Conservation (phyloP, 2,888 invertebrate genomes). For the Trachelus troglodyta region DNA sequence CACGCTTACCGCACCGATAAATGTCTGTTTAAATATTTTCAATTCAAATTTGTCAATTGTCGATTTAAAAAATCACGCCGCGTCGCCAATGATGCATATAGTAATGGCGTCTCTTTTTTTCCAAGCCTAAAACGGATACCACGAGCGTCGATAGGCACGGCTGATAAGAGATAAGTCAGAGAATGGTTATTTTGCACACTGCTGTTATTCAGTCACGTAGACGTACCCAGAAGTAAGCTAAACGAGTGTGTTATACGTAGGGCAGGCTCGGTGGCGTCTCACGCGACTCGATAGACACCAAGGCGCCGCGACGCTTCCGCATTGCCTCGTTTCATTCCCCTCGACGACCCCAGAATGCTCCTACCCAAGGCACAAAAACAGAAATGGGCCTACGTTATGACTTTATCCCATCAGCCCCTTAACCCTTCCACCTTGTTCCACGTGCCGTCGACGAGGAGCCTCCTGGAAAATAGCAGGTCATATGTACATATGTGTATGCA, state of each 20-base stretch:
- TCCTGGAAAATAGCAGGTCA: not conserved
- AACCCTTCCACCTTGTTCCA: not conserved
- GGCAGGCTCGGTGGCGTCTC: slow-evolving; percentile 40
- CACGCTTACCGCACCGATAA: too few species aligned
- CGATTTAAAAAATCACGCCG: not conserved
- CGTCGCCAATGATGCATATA: not conserved
- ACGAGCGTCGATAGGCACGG: not conserved
- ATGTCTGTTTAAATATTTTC: too few species aligned
- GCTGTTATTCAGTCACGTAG: not conserved
- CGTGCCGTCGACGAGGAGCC: not conserved
- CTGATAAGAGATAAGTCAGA: slow-evolving; percentile 4
- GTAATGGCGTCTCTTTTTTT: not conserved
- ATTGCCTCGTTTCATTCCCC: slow-evolving; percentile 41
- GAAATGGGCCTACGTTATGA: not conserved
- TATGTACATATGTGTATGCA: not conserved
- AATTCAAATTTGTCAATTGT: not conserved
- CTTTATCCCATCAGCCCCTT: not conserved
- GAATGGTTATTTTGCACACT: not conserved
- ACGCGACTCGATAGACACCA: slow-evolving; percentile 42
- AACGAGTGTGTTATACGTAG: not conserved
- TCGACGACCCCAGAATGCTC: not conserved
- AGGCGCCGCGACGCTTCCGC: slow-evolving; percentile 41
- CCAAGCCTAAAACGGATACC: not conserved
- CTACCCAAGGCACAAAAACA: slow-evolving; percentile 1
- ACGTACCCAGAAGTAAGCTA: not conserved